These are phyloP conservation scores for Pristionchus entomophagus DNA, from an alignment of 2,888 invertebrate genomes.

Conservation along the genomic window DNA sequence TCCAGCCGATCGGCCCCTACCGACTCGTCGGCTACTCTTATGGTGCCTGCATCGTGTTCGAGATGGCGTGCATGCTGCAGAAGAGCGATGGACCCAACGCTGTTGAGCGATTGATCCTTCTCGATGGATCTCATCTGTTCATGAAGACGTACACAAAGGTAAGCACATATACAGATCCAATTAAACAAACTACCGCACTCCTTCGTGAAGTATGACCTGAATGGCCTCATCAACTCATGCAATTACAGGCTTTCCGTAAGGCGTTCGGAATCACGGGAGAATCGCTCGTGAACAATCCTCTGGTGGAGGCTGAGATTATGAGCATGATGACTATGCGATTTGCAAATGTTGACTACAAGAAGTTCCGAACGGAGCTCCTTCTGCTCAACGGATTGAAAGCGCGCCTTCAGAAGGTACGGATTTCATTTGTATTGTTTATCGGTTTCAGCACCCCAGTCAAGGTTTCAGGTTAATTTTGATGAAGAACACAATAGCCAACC, in stretches of 20 bases:
- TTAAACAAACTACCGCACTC: slow-evolving; percentile 66
- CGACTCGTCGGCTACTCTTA: slow-evolving; percentile 94
- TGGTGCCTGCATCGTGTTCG: slow-evolving; percentile 93
- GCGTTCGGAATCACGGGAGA: slow-evolving; percentile 75
- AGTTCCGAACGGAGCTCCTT: slow-evolving; percentile 80
- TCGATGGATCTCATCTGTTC: slow-evolving; percentile 85
- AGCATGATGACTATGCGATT: slow-evolving; percentile 88
- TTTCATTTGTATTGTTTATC: slow-evolving; percentile 55
- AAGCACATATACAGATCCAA: slow-evolving; percentile 53
- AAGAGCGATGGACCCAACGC: slow-evolving; percentile 72
- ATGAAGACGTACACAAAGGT: slow-evolving; percentile 77
- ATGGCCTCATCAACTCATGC: not conserved
- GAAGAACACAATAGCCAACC: too few species aligned
- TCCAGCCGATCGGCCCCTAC: slow-evolving; percentile 89
- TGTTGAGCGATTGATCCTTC: slow-evolving; percentile 82
- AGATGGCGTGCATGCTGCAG: slow-evolving; percentile 91
- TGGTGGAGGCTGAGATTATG: slow-evolving; percentile 81
- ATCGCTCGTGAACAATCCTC: slow-evolving; percentile 73
- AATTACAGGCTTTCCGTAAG: slow-evolving; percentile 70
- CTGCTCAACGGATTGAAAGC: slow-evolving; percentile 81
- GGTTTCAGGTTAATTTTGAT: too few species aligned
- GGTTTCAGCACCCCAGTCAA: too few species aligned
- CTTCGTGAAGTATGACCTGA: slow-evolving; percentile 12
- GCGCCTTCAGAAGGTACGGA: slow-evolving; percentile 78
- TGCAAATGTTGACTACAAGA: slow-evolving; percentile 83